phyloP scores from a whole-genome alignment of 1,140 invertebrate genomes.

The Eciton burchellii region DNA sequence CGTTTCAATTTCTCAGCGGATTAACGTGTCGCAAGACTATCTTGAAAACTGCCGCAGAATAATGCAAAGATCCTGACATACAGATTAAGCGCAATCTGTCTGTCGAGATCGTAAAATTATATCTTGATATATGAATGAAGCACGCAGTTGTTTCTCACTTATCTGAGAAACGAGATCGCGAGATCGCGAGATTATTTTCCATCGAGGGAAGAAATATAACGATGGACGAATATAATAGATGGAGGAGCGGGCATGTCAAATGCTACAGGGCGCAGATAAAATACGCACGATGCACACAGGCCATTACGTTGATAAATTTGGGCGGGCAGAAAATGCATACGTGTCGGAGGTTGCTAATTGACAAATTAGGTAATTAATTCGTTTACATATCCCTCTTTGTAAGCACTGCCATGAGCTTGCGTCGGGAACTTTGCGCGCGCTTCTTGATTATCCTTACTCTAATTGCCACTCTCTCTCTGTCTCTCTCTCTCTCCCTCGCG shows the following conservation, averaged over 20 bases:
- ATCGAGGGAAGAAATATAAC: slow-evolving; percentile 13
- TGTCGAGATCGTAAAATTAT: slow-evolving; percentile 1
- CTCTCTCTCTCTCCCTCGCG: background rate
- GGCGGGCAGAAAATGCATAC: slow-evolving; percentile 4
- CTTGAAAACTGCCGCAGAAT: background rate
- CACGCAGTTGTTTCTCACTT: background rate
- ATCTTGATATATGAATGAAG: slow-evolving; percentile 13
- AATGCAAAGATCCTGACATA: slow-evolving; percentile 4
- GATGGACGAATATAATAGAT: no score
- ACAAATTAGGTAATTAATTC: slow-evolving; percentile 76
- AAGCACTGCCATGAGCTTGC: slow-evolving; percentile 18
- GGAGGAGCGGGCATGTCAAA: slow-evolving; percentile 11
- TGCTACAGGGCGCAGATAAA: slow-evolving; percentile 20
- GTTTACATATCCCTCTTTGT: slow-evolving; percentile 70
- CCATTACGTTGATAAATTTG: slow-evolving; percentile 51
- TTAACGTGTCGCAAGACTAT: background rate
- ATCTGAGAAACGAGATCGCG: no score
- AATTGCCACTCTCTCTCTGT: slow-evolving; percentile 67
- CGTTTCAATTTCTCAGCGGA: background rate
- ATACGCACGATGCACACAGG: slow-evolving; percentile 38
- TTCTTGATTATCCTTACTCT: slow-evolving; percentile 75
- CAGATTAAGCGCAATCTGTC: background rate
- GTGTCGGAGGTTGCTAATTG: slow-evolving; percentile 61
- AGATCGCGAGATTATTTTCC: slow-evolving; percentile 9
- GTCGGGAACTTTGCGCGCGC: slow-evolving; percentile 53